Evolutionary conservation across 2,113 vertebrate species (phyloP), one percentile per base, ranked within the genome.

Genomic region (Cyprinodon brontotheroides): DNA sequence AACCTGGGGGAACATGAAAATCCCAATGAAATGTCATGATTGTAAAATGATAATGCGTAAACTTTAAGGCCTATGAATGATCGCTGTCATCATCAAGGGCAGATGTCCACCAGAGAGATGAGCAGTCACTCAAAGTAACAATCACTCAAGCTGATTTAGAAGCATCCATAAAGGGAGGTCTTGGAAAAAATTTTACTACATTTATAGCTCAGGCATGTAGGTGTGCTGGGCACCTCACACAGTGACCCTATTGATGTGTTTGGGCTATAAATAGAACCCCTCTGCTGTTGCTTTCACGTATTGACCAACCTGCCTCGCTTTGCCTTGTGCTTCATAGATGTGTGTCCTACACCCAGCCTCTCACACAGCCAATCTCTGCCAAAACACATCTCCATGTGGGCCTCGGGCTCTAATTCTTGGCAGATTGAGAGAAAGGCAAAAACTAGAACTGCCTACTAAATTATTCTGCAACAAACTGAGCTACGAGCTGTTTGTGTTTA

Each of bases 261-360:
- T 85, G 80, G 64, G 72, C 88, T 90, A 92, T 88, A 89, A 90
- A 92, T 92, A 92, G 77, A 85, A 67, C 37, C 61, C 79, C 63
- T 36, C 64, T 86, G 89, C 82, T 75, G 77, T 48, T 70, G 75
- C 71, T 70, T 11, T 79, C 83, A 89, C 87, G 81, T 70, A 79
- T 89, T 83, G 69, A 76, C 78, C 85, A 84, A 39, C 78, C 77
- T 74, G 80, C 65, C 82, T 64, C 81, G 53, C 65, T 53, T 20
- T 22, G 43, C 64, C 75, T 82, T 82, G 64, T 72, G 77, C 79
- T 77, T 75, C 65, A 57, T 45, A 76, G 53, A 0, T 73, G 69
- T 70, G 59, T 86, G 72, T 68, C 74, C 10, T 37, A 59, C 39
- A 73, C 47, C 45, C 15, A 66, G 72, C 78, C 61, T 41, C 43